phyloP scores from a whole-genome alignment of 1,140 invertebrate species.

The Drosophila sturtevanti region DNA sequence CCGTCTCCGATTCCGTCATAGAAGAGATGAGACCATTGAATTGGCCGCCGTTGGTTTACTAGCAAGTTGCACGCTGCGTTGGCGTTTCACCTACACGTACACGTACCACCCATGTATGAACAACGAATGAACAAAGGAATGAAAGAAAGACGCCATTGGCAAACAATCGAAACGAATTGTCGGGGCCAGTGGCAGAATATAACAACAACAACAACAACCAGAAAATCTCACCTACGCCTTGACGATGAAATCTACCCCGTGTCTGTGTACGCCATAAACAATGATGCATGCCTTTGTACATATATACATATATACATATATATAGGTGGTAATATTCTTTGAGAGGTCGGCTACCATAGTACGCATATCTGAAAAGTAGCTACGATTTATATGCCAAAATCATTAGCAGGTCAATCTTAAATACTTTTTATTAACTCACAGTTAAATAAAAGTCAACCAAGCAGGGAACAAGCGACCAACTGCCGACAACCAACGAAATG shows the following conservation, averaged over 20 bases:
- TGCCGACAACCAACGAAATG: not conserved
- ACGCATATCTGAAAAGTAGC: conserved; percentile 50
- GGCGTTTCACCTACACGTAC: conserved; percentile 29
- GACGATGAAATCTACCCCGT: not conserved
- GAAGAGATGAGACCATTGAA: conserved; percentile 31
- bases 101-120: conserved; percentile 14
- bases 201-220: not conserved
- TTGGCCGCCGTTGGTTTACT: conserved; percentile 21
- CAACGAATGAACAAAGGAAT: conserved; percentile 25
- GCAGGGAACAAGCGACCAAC: conserved; percentile 22
- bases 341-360: not conserved
- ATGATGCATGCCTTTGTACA: not conserved
- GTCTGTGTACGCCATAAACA: not conserved
- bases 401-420: conserved; percentile 64
- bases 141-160: conserved; percentile 44
- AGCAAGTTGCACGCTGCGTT: conserved; percentile 45
- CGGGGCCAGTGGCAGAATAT: conserved; percentile 13
- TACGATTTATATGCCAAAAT: conserved; percentile 42
- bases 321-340: too few species aligned
- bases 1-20: not conserved
- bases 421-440: conserved; percentile 69
- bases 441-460: conserved; percentile 51
- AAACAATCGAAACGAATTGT: conserved; percentile 39
- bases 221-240: conserved; percentile 52
- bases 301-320: not conserved